A percentile compares a stretch with the other conserved stretches of the same genome.
phyloP scores from a whole-genome alignment of 2,888 invertebrate genomes.

The Oxycera nigricornis region DNA sequence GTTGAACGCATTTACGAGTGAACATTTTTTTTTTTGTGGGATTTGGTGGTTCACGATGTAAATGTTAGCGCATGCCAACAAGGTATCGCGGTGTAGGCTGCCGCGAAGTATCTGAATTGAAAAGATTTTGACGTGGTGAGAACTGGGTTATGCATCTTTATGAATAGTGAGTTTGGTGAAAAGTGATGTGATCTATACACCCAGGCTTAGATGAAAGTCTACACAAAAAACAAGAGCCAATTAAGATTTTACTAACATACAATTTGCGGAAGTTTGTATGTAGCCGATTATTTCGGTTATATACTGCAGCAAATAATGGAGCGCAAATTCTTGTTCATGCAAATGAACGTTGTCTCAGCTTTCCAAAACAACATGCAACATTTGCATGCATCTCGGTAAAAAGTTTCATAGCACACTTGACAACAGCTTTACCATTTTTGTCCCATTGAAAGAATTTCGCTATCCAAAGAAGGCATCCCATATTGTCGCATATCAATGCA shows the following conservation, averaged over 20 bases:
- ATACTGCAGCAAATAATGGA: too few species aligned
- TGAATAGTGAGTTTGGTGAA: slow-evolving; percentile 30
- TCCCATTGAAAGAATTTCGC: too few species aligned
- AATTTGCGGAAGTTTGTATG: not conserved
- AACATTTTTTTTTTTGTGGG: slow-evolving; percentile 2
- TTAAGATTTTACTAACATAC: slow-evolving; percentile 12
- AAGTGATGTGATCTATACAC: slow-evolving; percentile 20
- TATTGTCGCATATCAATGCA: slow-evolving; percentile 31
- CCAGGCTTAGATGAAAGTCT: slow-evolving; percentile 12
- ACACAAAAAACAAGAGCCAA: not conserved
- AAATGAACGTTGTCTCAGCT: too few species aligned
- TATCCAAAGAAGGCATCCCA: not conserved
- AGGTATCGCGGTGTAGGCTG: not conserved
- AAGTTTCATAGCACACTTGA: too few species aligned
- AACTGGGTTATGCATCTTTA: slow-evolving; percentile 34
- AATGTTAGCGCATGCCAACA: slow-evolving; percentile 4
- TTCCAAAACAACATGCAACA: too few species aligned
- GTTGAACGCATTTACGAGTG: not conserved
- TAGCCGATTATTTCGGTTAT: too few species aligned
- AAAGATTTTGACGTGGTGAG: slow-evolving; percentile 26
- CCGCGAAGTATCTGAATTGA: not conserved
- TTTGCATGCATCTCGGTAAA: too few species aligned
- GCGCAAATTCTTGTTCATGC: too few species aligned
- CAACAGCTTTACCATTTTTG: too few species aligned
- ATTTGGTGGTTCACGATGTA: not conserved